Percentiles rank a stretch among this genome's conserved stretches.
Conservation (phyloP, 2,888 invertebrate species). For the Ophioninae sp. region DNA sequence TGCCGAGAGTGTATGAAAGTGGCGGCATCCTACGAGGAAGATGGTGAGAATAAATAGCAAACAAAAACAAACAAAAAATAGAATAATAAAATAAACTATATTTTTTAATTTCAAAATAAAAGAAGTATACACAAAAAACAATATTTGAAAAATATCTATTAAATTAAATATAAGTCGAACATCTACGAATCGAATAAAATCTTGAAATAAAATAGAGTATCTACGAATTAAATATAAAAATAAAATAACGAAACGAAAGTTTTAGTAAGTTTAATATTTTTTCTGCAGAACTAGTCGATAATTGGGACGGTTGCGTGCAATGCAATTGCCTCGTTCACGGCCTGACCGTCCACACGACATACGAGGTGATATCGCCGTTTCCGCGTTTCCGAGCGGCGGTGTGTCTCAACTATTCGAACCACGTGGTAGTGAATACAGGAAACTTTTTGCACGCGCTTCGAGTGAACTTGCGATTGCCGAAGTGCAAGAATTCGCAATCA, state of each 20-base stretch:
- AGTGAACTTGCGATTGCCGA: conserved; percentile 82
- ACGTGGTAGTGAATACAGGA: conserved; percentile 92
- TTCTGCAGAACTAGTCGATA: conserved; percentile 81
- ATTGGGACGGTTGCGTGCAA: conserved; percentile 84
- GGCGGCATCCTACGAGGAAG: conserved; percentile 82
- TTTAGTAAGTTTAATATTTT: neutral
- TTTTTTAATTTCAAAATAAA: neutral
- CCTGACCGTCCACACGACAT: conserved; percentile 95
- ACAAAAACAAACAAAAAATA: conserved; percentile 6
- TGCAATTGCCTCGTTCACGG: conserved; percentile 93
- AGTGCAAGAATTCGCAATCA: conserved; percentile 69
- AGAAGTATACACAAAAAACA: no score
- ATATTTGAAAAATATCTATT: no score
- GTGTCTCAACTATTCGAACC: conserved; percentile 87
- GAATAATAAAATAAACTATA: neutral
- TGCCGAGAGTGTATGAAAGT: conserved; percentile 84
- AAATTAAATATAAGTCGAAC: no score
- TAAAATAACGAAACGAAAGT: no score
- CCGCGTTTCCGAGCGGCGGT: conserved; percentile 89
- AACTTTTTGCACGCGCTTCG: conserved; percentile 91
- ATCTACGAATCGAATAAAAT: no score
- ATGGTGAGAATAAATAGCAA: conserved; percentile 74
- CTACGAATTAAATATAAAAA: no score
- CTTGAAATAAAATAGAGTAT: no score
- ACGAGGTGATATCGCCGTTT: conserved; percentile 93